Evolutionary conservation across 2,797 vertebrate genomes (phyloP), one percentile per base, ranked within the genome.

Genomic region (Intellagama lesueurii): DNA sequence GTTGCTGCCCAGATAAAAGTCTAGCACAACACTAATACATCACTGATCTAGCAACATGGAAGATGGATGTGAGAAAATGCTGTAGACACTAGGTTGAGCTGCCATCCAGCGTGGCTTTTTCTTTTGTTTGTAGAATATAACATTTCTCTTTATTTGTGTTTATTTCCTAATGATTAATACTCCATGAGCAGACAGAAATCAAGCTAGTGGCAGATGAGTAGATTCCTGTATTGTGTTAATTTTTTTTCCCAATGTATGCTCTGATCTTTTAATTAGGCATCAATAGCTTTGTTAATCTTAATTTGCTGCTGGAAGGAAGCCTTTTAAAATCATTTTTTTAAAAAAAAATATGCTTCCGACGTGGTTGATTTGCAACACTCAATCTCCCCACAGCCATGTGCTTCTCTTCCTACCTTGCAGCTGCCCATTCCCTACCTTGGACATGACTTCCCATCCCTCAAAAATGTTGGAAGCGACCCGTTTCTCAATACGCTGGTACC

Each of bases 1-100:
- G 77, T 26, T 12, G 11, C 0, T 86, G 69, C 83, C 89, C 90
- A 88, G 88, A 92, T 78, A 92, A 90, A 93, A 92, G 87, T 85
- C 81, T 85, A 22, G 56, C 85, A 80, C 28, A 35, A 72, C 64
- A 56, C 85, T 87, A 88, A 90, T n/a, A 75, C 88, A 82, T 87
- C 90, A 79, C 85, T 72, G 1, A 87, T 69, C 17, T 78, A 87
- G 83, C 47, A 78, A 87, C 64, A 83, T 24, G 69, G 83, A 89
- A 90, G 35, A 90, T 40, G 76, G 90, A 47, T 70, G 92, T 83
- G 3, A 66, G 49, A 26, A 19, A 87, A 91, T 28, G 12, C 81
- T 79, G 32, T 26, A 0, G 22, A 4, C 6, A 47, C 16, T 0
- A 1, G 69, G 30, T 0, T 1, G 30, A 68, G 35, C 32, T 82